These are phyloP conservation scores for Cheilosia soror DNA, from an alignment of 2,888 invertebrate species.

Conservation along the genomic window DNA sequence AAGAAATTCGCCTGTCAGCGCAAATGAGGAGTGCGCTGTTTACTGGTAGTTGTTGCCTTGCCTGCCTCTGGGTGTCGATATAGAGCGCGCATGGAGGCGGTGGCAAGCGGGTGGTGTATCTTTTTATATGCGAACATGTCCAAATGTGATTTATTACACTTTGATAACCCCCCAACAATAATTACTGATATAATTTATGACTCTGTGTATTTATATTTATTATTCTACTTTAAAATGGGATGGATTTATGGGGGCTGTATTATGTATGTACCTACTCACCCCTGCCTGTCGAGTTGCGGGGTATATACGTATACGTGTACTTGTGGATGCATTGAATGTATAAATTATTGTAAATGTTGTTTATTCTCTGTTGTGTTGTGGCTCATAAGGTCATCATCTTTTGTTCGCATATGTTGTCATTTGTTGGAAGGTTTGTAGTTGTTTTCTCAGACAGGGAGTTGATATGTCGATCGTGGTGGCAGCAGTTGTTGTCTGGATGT, in stretches of 20 bases:
- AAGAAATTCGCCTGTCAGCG: conserved; percentile 72
- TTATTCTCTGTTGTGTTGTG: neutral
- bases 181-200: conserved; percentile 78
- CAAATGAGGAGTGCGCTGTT: conserved; percentile 34
- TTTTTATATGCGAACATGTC: conserved; percentile 71
- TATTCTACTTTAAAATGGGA: conserved; percentile 73
- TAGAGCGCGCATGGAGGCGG: conserved; percentile 21
- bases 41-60: conserved; percentile 30
- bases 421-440: neutral
- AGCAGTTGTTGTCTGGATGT: neutral
- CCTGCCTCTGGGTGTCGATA: conserved; percentile 34
- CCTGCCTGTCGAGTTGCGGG: neutral
- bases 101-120: conserved; percentile 55
- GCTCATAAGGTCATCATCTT: conserved; percentile 14
- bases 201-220: conserved; percentile 76
- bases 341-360: conserved; percentile 19
- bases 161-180: conserved; percentile 77
- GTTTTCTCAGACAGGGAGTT: neutral
- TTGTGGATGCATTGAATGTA: neutral
- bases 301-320: neutral
- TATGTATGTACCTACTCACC: neutral
- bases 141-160: conserved; percentile 76
- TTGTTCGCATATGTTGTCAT: conserved; percentile 24
- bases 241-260: conserved; percentile 61
- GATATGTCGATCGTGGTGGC: neutral